phyloP scores from a whole-genome alignment of 2,113 vertebrate species.

The Entelurus aequoreus region DNA sequence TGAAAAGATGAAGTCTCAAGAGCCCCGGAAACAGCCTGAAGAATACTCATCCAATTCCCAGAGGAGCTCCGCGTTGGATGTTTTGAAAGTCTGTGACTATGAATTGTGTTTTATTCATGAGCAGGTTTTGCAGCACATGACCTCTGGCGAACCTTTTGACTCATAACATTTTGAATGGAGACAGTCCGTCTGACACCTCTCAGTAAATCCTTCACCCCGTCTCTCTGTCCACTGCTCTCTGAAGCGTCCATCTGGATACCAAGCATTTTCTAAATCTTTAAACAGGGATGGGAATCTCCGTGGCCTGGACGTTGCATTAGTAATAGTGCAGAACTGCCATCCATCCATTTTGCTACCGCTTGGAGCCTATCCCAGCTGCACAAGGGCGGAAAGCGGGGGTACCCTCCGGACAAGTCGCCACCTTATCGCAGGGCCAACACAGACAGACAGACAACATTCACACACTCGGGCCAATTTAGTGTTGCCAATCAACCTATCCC shows the following conservation, averaged over 20 bases:
- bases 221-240: slow-evolving; percentile 34
- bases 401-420: too few species aligned
- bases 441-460: too few species aligned
- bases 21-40: slow-evolving; percentile 25
- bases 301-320: not conserved
- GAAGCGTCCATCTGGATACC: slow-evolving; percentile 55
- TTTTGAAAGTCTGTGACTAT: slow-evolving; percentile 22
- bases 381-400: too few species aligned
- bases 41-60: slow-evolving; percentile 20
- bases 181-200: slow-evolving; percentile 24
- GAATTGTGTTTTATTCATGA: slow-evolving; percentile 58
- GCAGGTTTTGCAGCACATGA: slow-evolving; percentile 37
- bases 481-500: too few species aligned
- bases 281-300: slow-evolving; percentile 38
- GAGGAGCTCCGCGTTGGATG: slow-evolving; percentile 18
- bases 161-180: slow-evolving; percentile 43
- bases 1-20: slow-evolving; percentile 35
- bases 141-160: slow-evolving; percentile 50
- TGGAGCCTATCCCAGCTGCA: too few species aligned
- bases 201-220: slow-evolving; percentile 15
- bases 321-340: too few species aligned
- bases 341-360: too few species aligned
- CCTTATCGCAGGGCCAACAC: too few species aligned
- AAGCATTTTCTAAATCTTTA: slow-evolving; percentile 57
- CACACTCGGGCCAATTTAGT: too few species aligned